Percentiles rank a stretch among this genome's conserved stretches.
Conservation (phyloP, 2,888 invertebrate species). For the Pimpla rufipes region DNA sequence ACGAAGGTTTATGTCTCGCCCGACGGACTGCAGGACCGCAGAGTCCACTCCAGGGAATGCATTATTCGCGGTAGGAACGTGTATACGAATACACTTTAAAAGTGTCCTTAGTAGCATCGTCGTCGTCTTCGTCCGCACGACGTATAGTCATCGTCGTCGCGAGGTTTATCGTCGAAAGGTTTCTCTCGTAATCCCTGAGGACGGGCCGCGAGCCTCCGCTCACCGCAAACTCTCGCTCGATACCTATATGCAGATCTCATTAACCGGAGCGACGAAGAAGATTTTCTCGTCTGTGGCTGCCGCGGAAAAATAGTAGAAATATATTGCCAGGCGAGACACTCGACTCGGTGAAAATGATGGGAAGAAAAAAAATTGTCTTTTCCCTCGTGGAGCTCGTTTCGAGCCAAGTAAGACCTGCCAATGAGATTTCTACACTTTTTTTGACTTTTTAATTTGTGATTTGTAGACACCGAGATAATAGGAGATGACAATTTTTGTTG, state of each 20-base stretch:
- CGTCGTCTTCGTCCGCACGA: conserved; percentile 15
- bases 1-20: neutral
- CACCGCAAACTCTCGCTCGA: conserved; percentile 65
- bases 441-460: too few relatives aligned
- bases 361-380: neutral
- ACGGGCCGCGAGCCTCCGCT: conserved; percentile 49
- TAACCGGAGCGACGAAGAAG: conserved; percentile 63
- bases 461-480: neutral
- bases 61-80: conserved; percentile 24
- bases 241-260: conserved; percentile 65
- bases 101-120: conserved; percentile 54
- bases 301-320: neutral
- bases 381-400: neutral
- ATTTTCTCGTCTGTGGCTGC: conserved; percentile 59
- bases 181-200: conserved; percentile 71
- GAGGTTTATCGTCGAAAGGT: conserved; percentile 71
- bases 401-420: neutral
- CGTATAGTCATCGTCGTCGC: conserved; percentile 40
- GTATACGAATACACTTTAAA: conserved; percentile 49
- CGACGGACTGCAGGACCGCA: conserved; percentile 7
- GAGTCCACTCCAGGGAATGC: conserved; percentile 36
- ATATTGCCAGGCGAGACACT: neutral
- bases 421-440: too few relatives aligned
- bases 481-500: too few relatives aligned
- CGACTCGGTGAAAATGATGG: neutral